Conservation (phyloP, 2,888 invertebrate genomes). For the Drosophila acutilabella region DNA sequence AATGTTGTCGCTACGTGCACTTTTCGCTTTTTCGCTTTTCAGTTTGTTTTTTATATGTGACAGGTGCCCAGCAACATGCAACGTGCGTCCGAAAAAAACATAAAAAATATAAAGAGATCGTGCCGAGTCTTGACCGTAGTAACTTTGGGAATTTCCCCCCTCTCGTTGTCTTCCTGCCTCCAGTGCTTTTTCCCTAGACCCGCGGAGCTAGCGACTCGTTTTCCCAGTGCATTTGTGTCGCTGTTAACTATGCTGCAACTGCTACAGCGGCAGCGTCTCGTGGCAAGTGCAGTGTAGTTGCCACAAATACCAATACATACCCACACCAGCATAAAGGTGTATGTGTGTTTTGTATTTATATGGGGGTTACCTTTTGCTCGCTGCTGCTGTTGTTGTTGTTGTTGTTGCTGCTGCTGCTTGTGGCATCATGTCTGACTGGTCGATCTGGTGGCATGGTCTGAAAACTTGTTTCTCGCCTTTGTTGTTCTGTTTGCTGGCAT, state of each 20-base stretch:
- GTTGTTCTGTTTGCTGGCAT: constrained; percentile 68
- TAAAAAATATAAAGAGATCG: constrained; percentile 40
- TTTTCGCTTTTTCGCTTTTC: constrained; percentile 50
- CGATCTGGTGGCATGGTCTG: constrained; percentile 73
- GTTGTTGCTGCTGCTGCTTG: constrained; percentile 58
- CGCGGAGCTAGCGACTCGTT: constrained; percentile 49
- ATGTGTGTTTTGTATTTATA: constrained; percentile 34
- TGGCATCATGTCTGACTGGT: constrained; percentile 72
- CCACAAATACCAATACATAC: constrained; percentile 35
- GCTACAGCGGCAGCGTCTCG: constrained; percentile 34
- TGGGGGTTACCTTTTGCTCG: constrained; percentile 67
- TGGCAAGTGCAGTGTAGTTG: constrained; percentile 53
- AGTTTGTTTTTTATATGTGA: constrained; percentile 44
- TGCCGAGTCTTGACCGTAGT: constrained; percentile 60
- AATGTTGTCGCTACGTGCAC: constrained; percentile 46
- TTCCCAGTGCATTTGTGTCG: constrained; percentile 47
- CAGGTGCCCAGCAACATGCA: constrained; percentile 63
- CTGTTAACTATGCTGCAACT: constrained; percentile 35
- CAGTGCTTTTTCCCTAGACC: constrained; percentile 7
- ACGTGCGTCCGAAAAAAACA: constrained; percentile 30
- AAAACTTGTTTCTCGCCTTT: constrained; percentile 69
- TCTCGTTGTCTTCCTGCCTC: background rate
- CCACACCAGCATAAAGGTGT: constrained; percentile 1
- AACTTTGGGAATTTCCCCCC: constrained; percentile 7
- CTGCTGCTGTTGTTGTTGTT: constrained; percentile 34